Base-by-base conservation (phyloP, 1,140 invertebrate species). In the Drosophila baimaii region DNA sequence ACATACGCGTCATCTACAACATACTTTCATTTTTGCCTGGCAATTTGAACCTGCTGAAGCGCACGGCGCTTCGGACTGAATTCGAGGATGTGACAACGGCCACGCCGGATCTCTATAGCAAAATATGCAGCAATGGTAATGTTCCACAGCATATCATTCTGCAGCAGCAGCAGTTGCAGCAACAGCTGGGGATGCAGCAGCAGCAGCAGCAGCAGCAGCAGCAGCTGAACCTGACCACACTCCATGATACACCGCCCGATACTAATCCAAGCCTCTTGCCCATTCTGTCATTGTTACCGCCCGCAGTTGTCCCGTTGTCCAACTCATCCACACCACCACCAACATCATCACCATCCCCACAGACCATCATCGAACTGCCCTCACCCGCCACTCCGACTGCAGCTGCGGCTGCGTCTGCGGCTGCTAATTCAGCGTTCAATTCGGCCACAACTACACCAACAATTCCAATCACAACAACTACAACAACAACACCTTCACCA, bases 41-140 rank as follows among this genome's bases (percentile, higher is more conserved):
- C 72, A 91, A 92, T 90, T 80, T 92, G 62, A 90, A 83, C 72
- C 71, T 92, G 70, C 52, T 92, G 54, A 92, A 92, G 77, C 88
- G 90, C 65, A 92, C 91, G 49, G 91, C 91, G 64, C 72, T 92
- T 37, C 91, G 91, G 41, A 92, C 91, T 37, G 91, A 92, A 91
- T 92, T 92, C 57, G 91, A 92, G 73, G 91, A 92, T 90, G 85
- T 92, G 68, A 92, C 91, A 84, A 92, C 91, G 75, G 91, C 91
- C 64, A 92, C 91, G 75, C 91, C 91, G 77, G 91, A 92, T 92
- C 83, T 92, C 77, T 92, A 92, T 71, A 92, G 91, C 84, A 92
- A 92, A 88, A 92, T 92, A 59, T 92, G 91, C 79, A 92, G 84
- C 68, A 92, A 92, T 85, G 91, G 91, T 92, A 92, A 92, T 91